Evolutionary conservation across 2,113 vertebrate species (phyloP).

Genomic region (Dermatemys mawii): DNA sequence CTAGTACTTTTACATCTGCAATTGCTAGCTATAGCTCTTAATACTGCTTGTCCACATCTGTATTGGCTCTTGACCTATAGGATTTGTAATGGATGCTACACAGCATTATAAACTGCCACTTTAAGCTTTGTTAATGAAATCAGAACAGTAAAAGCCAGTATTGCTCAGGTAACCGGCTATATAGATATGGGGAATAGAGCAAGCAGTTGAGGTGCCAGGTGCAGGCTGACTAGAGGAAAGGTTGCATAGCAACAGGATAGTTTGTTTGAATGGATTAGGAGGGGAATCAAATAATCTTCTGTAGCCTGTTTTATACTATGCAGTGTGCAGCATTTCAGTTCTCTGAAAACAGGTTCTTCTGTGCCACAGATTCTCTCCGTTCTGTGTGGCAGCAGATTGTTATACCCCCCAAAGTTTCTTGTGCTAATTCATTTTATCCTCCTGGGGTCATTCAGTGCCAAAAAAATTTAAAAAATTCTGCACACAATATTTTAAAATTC

Average conservation of each 20-base stretch:
- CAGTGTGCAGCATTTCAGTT: not conserved
- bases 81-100: not conserved
- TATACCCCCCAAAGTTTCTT: not conserved
- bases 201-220: not conserved
- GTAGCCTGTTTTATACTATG: not conserved
- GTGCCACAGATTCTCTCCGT: not conserved
- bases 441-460: too few species aligned
- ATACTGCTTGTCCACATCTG: not conserved
- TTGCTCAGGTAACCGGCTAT: slow-evolving; percentile 43
- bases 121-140: slow-evolving; percentile 28
- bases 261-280: slow-evolving; percentile 28
- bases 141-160: slow-evolving; percentile 50
- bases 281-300: slow-evolving; percentile 44
- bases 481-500: too few species aligned
- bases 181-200: slow-evolving; percentile 28
- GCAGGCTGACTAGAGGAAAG: not conserved
- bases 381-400: slow-evolving; percentile 38
- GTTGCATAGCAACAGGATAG: slow-evolving; percentile 57
- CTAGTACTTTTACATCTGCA: not conserved
- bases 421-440: not conserved
- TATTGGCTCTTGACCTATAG: not conserved
- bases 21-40: not conserved
- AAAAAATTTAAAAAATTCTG: too few species aligned
- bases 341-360: not conserved
- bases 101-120: not conserved